Percentiles rank a stretch among this genome's conserved stretches.
phyloP scores from a whole-genome alignment of 2,113 vertebrate species.

The Craseonycteris thonglongyai region DNA sequence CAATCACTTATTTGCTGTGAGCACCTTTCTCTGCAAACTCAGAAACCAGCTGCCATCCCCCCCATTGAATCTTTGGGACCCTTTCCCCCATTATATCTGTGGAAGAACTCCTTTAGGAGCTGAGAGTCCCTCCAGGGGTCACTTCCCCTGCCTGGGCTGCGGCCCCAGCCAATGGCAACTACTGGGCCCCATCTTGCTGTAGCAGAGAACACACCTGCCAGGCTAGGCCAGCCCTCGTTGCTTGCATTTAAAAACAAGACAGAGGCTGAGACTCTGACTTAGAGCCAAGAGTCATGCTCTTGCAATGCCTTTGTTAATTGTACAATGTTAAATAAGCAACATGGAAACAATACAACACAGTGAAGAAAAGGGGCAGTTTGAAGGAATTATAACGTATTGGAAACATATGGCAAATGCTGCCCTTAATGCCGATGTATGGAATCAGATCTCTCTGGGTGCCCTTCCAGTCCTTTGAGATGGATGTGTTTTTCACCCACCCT shows the following conservation, averaged over 20 bases:
- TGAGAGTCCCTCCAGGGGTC: not conserved
- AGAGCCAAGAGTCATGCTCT: not conserved
- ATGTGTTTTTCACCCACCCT: not conserved
- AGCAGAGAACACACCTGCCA: not conserved
- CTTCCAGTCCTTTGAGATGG: not conserved
- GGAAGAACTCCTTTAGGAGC: not conserved
- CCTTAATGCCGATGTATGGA: not conserved
- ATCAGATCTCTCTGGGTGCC: not conserved
- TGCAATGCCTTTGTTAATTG: not conserved
- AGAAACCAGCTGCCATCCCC: not conserved
- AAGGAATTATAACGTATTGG: not conserved
- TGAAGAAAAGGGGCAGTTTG: not conserved
- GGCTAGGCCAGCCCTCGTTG: not conserved
- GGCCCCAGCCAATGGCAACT: not conserved
- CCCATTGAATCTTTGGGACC: no score
- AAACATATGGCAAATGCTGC: not conserved
- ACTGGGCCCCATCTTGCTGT: not conserved
- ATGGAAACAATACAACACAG: not conserved
- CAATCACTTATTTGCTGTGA: not conserved
- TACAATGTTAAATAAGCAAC: not conserved
- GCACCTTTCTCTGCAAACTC: not conserved
- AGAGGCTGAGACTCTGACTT: not conserved
- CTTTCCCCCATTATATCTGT: not conserved
- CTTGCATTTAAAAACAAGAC: not conserved
- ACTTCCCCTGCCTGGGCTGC: not conserved